A percentile compares a stretch with the other conserved stretches of the same genome.
These are phyloP conservation scores for Drosophila sturtevanti DNA, from an alignment of 1,140 invertebrate genomes.

Conservation along the genomic window DNA sequence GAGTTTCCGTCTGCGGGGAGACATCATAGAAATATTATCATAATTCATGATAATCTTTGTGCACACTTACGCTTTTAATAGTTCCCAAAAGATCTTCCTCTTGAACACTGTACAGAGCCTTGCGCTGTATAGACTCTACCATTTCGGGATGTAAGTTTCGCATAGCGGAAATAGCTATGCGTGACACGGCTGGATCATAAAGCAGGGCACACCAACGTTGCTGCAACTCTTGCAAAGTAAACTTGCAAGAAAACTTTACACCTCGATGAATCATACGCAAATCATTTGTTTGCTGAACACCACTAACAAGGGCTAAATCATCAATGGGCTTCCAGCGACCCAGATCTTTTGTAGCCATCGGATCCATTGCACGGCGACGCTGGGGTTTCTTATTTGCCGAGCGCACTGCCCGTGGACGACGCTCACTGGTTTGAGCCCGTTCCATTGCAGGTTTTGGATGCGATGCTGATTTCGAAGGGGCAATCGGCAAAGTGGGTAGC, in stretches of 20 bases:
- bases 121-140: slow-evolving; percentile 92
- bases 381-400: slow-evolving; percentile 82
- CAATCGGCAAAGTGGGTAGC: slow-evolving; percentile 36
- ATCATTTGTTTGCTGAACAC: slow-evolving; percentile 96
- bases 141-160: slow-evolving; percentile 96
- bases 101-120: slow-evolving; percentile 93
- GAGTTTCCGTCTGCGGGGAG: slow-evolving; percentile 80
- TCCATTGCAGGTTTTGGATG: slow-evolving; percentile 49
- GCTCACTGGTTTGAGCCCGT: slow-evolving; percentile 35
- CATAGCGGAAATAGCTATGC: slow-evolving; percentile 95
- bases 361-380: slow-evolving; percentile 85
- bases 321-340: slow-evolving; percentile 98
- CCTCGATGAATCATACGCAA: slow-evolving; percentile 93
- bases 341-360: slow-evolving; percentile 91
- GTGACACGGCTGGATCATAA: slow-evolving; percentile 94
- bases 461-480: slow-evolving; percentile 8
- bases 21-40: not conserved
- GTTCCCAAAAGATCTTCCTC: slow-evolving; percentile 95
- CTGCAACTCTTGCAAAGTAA: slow-evolving; percentile 96
- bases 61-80: slow-evolving; percentile 89
- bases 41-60: not conserved
- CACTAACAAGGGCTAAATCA: slow-evolving; percentile 96
- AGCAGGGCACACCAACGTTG: slow-evolving; percentile 97
- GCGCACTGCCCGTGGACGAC: slow-evolving; percentile 58
- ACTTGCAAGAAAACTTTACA: slow-evolving; percentile 97